phyloP scores from a whole-genome alignment of 2,888 invertebrate species.

The Lypha dubia region DNA sequence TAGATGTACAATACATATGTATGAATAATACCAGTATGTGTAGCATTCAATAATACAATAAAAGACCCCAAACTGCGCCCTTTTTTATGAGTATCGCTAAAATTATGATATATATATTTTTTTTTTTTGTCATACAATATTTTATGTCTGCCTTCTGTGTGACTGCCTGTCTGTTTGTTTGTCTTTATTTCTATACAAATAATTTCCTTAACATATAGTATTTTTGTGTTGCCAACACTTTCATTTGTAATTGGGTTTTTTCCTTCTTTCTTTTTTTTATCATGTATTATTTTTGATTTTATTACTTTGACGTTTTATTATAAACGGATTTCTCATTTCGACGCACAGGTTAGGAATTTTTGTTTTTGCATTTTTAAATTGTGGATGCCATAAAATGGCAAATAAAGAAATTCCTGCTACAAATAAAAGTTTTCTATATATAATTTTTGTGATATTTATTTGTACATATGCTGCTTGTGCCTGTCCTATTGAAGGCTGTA shows the following conservation, averaged over 20 bases:
- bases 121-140: neutral
- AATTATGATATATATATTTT: neutral
- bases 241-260: slow-evolving; percentile 1
- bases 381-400: slow-evolving; percentile 53
- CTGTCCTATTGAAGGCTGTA: neutral
- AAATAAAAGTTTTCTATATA: slow-evolving; percentile 47
- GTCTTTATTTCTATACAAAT: slow-evolving; percentile 1
- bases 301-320: slow-evolving; percentile 41
- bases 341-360: slow-evolving; percentile 3
- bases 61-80: neutral
- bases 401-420: slow-evolving; percentile 56
- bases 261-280: neutral
- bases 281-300: slow-evolving; percentile 47
- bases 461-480: slow-evolving; percentile 42
- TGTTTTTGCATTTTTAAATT: slow-evolving; percentile 11
- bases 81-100: neutral
- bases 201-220: neutral
- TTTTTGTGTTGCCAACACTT: neutral
- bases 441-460: slow-evolving; percentile 27
- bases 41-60: neutral
- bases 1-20: too few relatives aligned
- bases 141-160: neutral
- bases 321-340: slow-evolving; percentile 49
- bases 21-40: too few relatives aligned
- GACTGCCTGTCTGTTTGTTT: neutral